Evolutionary conservation across 2,797 vertebrate genomes (phyloP), one percentile per base, ranked within the genome.

Genomic region (Melanotaenia maccullochi): DNA sequence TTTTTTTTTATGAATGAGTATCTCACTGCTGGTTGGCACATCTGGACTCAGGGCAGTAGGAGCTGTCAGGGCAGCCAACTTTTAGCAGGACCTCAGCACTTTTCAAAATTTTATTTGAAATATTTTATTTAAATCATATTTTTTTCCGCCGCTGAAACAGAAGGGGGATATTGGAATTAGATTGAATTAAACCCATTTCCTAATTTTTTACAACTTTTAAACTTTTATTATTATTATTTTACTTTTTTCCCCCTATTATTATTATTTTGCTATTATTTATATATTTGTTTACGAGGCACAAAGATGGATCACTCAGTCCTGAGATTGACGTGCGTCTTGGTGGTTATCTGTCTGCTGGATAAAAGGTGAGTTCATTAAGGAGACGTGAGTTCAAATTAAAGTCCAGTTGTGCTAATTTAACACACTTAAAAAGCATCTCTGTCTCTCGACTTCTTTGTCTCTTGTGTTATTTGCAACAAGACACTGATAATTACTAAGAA

Each of bases 301-400:
- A 65, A 42, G 28, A 95, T 95, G 94, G 93, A 91, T 73, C 90
- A 81, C 22, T 87, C 85, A 20, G 24, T 89, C 65, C 65, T 89
- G 70, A 91, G 87, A 84, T 30, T 94, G 65, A 85, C 93, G 4
- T 90, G 87, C 81, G 75, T 84, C 70, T 65, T 93, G 79, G 66
- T 92, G 82, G 42, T 90, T 57, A 59, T 92, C 75, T 90, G 86
- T 79, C 84, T 94, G 60, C 38, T 93, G 75, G 83, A 92, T 83
- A 89, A 87, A 92, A 93, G 93, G 94, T 95, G 89, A 92, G 92
- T 87, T 69, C 28, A 76, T 70, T 12, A 44, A 33, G 22, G 4
- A 1, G 8, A 35, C 1, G 20, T 24, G 1, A 25, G 16, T 60
- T 52, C 0, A 71, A 25, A 56, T 3, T 25, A 42, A 68, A 25